Base-by-base conservation (phyloP, 2,888 invertebrate species). In the Hemithea aestivaria region DNA sequence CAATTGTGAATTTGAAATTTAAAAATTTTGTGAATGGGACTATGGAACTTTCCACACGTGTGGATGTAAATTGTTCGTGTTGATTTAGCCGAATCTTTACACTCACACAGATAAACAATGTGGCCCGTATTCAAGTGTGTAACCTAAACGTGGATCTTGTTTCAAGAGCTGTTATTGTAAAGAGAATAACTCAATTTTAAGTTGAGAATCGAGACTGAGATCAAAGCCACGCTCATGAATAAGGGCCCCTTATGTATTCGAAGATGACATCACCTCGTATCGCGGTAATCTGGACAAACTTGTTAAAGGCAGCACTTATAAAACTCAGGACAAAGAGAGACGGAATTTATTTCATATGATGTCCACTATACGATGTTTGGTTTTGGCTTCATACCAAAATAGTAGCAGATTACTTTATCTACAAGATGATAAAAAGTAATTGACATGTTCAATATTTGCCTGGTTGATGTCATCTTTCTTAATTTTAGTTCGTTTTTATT, bases 1-100 rank as follows among this genome's bases (percentile, higher is more conserved):
- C 45, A 56, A 61, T 44, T 31, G 35, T 48, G 33, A 53, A 59
- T 63, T 66, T 70, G 45, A 65, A 66, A 62, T 68, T 65, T 53
- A 54, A 58, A 66, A 58, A 45, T 28, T 52, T 28, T 24, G 40
- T 38, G 31, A n/a, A n/a, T n/a, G n/a, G n/a, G 48, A 44, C 51
- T 48, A 52, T 71, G 72, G 69, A 72, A 70, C 56, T 66, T 73
- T 73, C 74, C 72, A 66, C 34, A 40, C 45, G 30, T 41, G 30
- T 41, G 49, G 54, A 56, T 64, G 45, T 61, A 53, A 41, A 41
- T 40, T 58, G 57, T 54, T 43, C 48, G 55, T 56, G 36, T 41
- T 40, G 16, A 57, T 51, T 45, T 46, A 46, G 45, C 45, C 52
- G 32, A 27, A 52, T 61, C 48, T 52, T n/a, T 39, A 52, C 43